Percentiles rank a stretch among this genome's conserved stretches.
phyloP scores from a whole-genome alignment of 2,888 invertebrate genomes.

The Platycheirus rosarum region DNA sequence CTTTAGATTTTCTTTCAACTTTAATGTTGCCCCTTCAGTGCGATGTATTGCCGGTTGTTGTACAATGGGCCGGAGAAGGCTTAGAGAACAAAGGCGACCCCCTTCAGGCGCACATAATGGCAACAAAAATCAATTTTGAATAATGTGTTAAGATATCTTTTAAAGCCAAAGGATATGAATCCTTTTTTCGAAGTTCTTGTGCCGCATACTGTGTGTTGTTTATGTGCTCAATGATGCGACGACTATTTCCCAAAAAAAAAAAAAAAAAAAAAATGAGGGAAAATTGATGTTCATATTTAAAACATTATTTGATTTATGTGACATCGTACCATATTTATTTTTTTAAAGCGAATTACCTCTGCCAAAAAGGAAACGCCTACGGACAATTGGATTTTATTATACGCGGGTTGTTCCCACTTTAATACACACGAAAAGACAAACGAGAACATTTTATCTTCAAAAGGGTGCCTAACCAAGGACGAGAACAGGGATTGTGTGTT shows the following conservation, averaged over 20 bases:
- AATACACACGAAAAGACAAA: background rate
- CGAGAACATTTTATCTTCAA: background rate
- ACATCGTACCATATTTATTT: background rate
- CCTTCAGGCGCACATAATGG: slow-evolving; percentile 11
- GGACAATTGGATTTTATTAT: slow-evolving; percentile 19
- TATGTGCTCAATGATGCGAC: slow-evolving; percentile 47
- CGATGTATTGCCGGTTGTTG: no score
- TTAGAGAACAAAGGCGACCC: slow-evolving; percentile 37
- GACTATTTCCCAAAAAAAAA: slow-evolving; percentile 23
- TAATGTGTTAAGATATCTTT: slow-evolving; percentile 52
- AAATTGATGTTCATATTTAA: slow-evolving; percentile 57
- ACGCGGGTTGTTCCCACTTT: slow-evolving; percentile 3
- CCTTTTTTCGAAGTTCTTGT: slow-evolving; percentile 37
- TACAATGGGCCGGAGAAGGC: slow-evolving; percentile 16
- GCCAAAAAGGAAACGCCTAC: background rate
- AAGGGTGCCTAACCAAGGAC: slow-evolving; percentile 1
- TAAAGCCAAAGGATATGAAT: slow-evolving; percentile 41
- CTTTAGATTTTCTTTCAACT: slow-evolving; percentile 34
- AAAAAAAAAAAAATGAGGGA: no score
- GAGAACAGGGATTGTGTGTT: background rate
- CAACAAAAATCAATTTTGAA: slow-evolving; percentile 62
- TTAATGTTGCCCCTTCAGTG: slow-evolving; percentile 32
- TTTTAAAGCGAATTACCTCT: slow-evolving; percentile 22
- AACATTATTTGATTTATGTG: slow-evolving; percentile 54
- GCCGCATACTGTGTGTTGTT: background rate